phyloP scores from a whole-genome alignment of 2,797 vertebrate species.

The Petrocephalus schoutedeni region DNA sequence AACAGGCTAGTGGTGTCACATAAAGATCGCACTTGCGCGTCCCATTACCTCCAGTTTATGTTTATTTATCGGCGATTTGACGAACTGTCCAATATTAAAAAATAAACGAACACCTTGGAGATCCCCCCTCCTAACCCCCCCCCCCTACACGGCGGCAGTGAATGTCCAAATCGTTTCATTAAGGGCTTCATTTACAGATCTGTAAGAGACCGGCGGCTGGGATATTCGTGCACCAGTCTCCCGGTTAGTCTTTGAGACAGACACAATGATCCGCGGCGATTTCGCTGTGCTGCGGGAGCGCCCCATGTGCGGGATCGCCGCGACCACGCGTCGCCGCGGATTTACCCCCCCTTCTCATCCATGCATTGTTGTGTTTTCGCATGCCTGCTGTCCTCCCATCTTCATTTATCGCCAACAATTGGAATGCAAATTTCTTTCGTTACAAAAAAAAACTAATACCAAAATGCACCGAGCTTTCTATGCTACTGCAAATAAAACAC shows the following conservation, averaged over 20 bases:
- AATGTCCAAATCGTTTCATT: background rate
- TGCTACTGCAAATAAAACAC: background rate
- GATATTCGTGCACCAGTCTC: background rate
- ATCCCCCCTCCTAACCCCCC: background rate
- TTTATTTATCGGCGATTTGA: background rate
- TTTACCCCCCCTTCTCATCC: background rate
- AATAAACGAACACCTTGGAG: background rate
- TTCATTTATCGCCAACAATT: background rate
- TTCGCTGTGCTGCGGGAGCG: background rate
- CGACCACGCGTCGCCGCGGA: background rate
- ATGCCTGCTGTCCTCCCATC: background rate
- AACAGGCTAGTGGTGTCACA: background rate
- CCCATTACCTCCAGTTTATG: background rate
- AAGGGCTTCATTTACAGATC: background rate
- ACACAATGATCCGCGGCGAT: background rate
- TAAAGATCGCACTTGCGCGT: background rate
- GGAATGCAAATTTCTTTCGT: background rate
- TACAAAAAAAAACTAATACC: background rate
- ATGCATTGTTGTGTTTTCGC: constrained; percentile 15
- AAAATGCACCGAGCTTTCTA: background rate
- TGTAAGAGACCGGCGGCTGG: background rate
- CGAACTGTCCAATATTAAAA: background rate
- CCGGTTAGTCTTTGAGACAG: background rate
- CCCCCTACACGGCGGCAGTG: background rate
- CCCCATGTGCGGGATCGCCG: background rate